Percentiles rank a stretch among this genome's conserved stretches.
Conservation (phyloP, 2,113 vertebrate species). For the Brachirus orientalis region DNA sequence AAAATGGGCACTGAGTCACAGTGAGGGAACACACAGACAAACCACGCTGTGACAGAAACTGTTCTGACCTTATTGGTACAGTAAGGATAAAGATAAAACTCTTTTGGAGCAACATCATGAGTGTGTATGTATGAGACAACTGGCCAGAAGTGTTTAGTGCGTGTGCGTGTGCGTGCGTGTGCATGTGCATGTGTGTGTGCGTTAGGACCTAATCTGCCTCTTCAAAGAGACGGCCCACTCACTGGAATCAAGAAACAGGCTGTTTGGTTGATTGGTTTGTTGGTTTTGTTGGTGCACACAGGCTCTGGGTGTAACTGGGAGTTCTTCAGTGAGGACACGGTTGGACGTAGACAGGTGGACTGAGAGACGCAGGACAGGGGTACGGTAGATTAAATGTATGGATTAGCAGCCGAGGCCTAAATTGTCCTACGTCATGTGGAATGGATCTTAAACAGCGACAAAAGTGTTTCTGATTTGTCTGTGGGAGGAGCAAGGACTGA, state of each 20-base stretch:
- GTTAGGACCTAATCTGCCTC: conserved; percentile 56
- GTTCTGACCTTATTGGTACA: conserved; percentile 13
- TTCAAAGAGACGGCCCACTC: conserved; percentile 60
- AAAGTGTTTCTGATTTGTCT: neutral
- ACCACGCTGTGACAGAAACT: conserved; percentile 5
- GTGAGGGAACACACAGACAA: conserved; percentile 20
- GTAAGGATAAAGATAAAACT: conserved; percentile 9
- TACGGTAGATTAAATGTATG: no score
- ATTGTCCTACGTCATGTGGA: no score
- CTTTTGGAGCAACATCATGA: conserved; percentile 5
- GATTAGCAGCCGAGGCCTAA: neutral
- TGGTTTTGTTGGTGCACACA: conserved; percentile 24
- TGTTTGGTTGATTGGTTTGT: conserved; percentile 16
- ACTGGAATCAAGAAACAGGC: conserved; percentile 33
- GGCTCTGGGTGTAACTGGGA: conserved; percentile 3
- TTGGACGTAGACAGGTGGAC: conserved; percentile 15
- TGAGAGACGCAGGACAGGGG: conserved; percentile 4
- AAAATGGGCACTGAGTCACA: conserved; percentile 54
- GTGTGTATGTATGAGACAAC: conserved; percentile 20
- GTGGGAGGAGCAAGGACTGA: conserved; percentile 11
- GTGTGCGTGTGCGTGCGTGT: conserved; percentile 17
- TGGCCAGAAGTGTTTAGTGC: conserved; percentile 24
- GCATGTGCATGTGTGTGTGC: conserved; percentile 26
- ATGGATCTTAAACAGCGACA: neutral
- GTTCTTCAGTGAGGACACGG: neutral